phyloP scores from a whole-genome alignment of 2,888 invertebrate genomes.

The Achlya flavicornis region DNA sequence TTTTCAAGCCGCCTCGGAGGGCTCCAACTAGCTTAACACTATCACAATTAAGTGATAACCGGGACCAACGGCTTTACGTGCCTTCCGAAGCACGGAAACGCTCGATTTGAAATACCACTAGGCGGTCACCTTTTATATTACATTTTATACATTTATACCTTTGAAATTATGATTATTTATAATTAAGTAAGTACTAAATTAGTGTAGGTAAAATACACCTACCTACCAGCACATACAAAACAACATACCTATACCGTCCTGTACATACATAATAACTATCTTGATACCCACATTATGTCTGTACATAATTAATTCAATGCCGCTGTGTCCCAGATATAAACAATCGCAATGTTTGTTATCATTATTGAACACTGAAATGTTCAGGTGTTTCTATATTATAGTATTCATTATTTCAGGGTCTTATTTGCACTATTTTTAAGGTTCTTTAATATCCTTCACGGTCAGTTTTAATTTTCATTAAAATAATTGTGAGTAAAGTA shows the following conservation, averaged over 20 bases:
- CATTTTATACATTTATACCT: too few relatives aligned
- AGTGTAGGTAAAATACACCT: too few relatives aligned
- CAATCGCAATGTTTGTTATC: not conserved
- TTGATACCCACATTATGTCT: not conserved
- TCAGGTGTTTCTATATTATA: not conserved
- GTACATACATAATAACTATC: not conserved
- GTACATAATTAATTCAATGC: not conserved
- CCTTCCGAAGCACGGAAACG: too few relatives aligned
- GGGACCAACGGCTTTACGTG: too few relatives aligned
- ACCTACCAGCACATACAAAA: too few relatives aligned
- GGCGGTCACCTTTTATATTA: too few relatives aligned
- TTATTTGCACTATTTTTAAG: not conserved
- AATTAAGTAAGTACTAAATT: too few relatives aligned
- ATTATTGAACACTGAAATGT: not conserved
- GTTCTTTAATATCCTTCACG: not conserved
- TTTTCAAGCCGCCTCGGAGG: too few relatives aligned
- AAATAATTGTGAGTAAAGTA: not conserved
- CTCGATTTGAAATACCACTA: too few relatives aligned
- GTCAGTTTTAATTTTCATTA: not conserved
- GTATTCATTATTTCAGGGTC: not conserved
- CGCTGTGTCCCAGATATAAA: constrained; percentile 5
- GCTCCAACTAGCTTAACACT: too few relatives aligned
- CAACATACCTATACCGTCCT: not conserved
- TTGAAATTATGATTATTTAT: too few relatives aligned
- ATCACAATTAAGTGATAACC: too few relatives aligned